Base-by-base conservation (phyloP, 2,888 invertebrate species). In the Pollenia labialis region DNA sequence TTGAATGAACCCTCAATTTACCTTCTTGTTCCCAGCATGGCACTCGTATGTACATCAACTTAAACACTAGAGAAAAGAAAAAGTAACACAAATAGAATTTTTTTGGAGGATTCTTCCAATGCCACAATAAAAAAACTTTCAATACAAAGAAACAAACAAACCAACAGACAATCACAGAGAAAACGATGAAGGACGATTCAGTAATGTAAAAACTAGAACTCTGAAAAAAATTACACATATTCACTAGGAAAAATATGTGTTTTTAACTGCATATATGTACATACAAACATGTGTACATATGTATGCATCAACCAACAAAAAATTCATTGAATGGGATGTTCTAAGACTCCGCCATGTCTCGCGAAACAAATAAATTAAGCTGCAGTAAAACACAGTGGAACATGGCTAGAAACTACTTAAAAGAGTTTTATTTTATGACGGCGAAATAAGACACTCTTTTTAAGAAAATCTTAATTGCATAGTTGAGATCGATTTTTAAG, bases 311-410 rank as follows among this genome's bases (percentile, higher is more conserved):
- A 16, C n/a, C 23, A 69, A 46, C 46, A 62, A 71, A 52, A 66
- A 66, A 64, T 10, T 50, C 18, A 50, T 2, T 11, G 40, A 44
- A 71, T 46, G 48, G 50, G 40, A 62, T 64, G 16, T 56, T 76
- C 12, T 16, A 62, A 77, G 87, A 88, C 88, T 87, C 87, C 88
- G 68, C 44, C 83, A 81, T 81, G 88, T 88, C 88, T 88, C 83
- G 85, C 83, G 76, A 58, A 81, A 82, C 87, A 81, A 80, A 88
- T 88, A 88, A 88, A 88, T 88, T 81, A 83, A 68, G 72, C 79
- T 85, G 86, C 85, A 76, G 83, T 71, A 83, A 81, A 75, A 40
- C 44, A 79, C n/a, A 6, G 32, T 32, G 6, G 4, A 6, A 32
- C 32, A 32, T 32, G 32, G 32, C 6, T 32, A 32, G 23, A 23